Conservation (phyloP, 2,113 vertebrate genomes). For the Neodon shergylaensis region DNA sequence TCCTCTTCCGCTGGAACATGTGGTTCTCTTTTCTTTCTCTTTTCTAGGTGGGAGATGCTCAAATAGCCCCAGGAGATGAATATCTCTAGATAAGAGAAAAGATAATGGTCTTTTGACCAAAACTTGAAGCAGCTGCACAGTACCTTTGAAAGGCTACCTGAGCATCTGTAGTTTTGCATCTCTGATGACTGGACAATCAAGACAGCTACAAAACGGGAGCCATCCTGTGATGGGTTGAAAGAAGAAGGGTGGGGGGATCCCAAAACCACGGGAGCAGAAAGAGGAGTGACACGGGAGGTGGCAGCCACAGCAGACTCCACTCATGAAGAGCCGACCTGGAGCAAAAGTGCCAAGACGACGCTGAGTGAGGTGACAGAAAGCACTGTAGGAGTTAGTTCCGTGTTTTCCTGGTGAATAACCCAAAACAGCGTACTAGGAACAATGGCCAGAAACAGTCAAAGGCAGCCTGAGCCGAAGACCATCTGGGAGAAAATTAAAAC, state of each 20-base stretch:
- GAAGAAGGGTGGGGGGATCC: not conserved
- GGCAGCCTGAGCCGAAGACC: constrained; percentile 4
- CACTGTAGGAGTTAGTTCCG: not conserved
- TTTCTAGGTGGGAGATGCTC: not conserved
- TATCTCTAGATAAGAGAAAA: not conserved
- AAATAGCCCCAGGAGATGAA: not conserved
- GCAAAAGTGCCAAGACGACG: not conserved
- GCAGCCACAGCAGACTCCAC: not conserved
- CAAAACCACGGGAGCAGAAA: not conserved
- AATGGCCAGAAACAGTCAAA: not conserved
- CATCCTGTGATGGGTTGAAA: not conserved
- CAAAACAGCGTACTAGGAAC: not conserved
- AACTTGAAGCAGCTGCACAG: not conserved
- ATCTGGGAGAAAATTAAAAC: constrained; percentile 39
- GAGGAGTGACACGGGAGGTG: not conserved
- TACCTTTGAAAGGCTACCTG: constrained; percentile 5
- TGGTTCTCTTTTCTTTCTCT: constrained; percentile 45
- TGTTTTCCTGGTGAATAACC: not conserved
- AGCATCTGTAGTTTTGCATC: not conserved
- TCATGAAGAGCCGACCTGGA: not conserved
- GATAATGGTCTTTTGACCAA: not conserved
- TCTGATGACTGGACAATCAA: not conserved
- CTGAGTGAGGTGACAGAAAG: not conserved
- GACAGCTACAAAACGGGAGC: not conserved
- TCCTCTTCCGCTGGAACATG: not conserved